These are phyloP conservation scores for Nasonia oneida DNA, from an alignment of 2,888 invertebrate species.

Conservation along the genomic window DNA sequence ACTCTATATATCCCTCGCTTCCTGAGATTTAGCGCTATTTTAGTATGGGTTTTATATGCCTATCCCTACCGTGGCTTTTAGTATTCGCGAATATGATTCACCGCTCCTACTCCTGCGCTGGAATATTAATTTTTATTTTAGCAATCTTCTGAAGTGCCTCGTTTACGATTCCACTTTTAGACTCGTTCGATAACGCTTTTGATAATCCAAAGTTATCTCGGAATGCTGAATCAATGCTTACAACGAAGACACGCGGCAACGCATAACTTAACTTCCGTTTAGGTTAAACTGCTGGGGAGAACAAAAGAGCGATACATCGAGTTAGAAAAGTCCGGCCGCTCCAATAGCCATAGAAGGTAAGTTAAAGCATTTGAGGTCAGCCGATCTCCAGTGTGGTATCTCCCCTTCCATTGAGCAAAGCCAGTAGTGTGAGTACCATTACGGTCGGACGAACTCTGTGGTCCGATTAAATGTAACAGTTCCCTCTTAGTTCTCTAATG, in stretches of 20 bases:
- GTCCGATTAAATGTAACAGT: slow-evolving; percentile 45
- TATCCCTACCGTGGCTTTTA: neutral
- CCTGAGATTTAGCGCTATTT: neutral
- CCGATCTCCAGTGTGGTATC: slow-evolving; percentile 32
- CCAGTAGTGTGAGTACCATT: slow-evolving; percentile 52
- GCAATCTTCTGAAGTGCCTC: neutral
- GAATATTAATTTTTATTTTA: neutral
- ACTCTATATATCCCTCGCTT: neutral
- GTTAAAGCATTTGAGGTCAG: slow-evolving; percentile 42
- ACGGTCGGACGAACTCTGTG: slow-evolving; percentile 47
- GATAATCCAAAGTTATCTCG: neutral
- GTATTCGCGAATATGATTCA: neutral
- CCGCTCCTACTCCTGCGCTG: neutral
- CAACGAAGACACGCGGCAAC: neutral
- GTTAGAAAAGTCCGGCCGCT: neutral
- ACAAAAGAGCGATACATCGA: neutral
- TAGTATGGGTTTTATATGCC: neutral
- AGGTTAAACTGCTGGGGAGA: neutral
- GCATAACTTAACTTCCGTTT: neutral
- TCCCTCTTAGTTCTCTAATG: slow-evolving; percentile 46
- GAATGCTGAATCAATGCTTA: neutral
- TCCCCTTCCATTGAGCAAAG: slow-evolving; percentile 37
- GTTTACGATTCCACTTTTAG: no score
- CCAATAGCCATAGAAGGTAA: slow-evolving; percentile 9
- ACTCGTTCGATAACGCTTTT: neutral